Conservation (phyloP, 2,113 vertebrate genomes). For the Poicephalus gulielmi region DNA sequence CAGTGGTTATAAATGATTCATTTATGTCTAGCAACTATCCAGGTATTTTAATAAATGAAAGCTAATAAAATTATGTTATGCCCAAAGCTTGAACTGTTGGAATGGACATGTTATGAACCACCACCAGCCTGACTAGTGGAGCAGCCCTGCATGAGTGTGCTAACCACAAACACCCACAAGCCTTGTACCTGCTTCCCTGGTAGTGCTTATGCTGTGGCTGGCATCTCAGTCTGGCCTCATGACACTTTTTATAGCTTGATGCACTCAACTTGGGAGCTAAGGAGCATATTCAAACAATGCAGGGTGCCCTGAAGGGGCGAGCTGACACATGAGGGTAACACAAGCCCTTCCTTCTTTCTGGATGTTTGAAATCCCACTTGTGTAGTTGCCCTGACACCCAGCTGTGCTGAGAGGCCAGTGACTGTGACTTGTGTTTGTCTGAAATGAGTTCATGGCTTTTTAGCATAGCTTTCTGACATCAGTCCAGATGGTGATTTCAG, state of each 20-base stretch:
- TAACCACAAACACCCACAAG: neutral
- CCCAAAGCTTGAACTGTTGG: neutral
- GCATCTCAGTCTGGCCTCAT: fast-evolving
- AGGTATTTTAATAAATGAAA: neutral
- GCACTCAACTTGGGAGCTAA: neutral
- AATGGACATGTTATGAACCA: neutral
- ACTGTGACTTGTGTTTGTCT: neutral
- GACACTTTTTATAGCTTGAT: neutral
- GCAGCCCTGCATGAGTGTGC: fast-evolving
- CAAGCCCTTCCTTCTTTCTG: conserved; percentile 28
- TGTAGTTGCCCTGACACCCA: neutral
- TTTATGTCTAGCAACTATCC: neutral
- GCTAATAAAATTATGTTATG: neutral
- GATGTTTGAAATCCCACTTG: neutral
- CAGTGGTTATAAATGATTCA: neutral
- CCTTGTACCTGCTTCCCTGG: neutral
- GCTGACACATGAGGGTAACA: neutral
- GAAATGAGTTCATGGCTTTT: conserved; percentile 18
- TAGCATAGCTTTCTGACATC: conserved; percentile 5
- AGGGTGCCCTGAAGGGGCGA: neutral
- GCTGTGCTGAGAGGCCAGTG: neutral
- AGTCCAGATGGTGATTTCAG: conserved; percentile 17
- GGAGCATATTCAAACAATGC: neutral
- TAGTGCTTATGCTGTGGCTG: neutral
- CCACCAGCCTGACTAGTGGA: neutral